Evolutionary conservation across 2,113 vertebrate species (phyloP).

Genomic region (Sclerurus mexicanus): DNA sequence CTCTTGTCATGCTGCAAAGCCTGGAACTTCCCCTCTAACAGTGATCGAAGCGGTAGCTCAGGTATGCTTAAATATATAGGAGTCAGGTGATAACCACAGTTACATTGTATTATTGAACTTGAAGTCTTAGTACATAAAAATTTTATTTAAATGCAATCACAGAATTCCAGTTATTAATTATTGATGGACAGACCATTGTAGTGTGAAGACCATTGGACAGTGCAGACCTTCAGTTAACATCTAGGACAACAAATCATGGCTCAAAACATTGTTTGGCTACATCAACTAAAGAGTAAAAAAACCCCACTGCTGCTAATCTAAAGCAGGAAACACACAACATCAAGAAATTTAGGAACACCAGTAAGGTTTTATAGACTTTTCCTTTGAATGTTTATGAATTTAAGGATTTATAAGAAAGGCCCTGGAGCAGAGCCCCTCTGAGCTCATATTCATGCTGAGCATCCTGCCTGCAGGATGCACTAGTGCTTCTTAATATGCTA

Average conservation of each 20-base stretch:
- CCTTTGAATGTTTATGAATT: neutral
- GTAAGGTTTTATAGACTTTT: neutral
- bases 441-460: neutral
- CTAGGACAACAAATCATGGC: neutral
- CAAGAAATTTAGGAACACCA: neutral
- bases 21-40: neutral
- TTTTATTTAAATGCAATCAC: neutral
- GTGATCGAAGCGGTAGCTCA: fast-evolving
- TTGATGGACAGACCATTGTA: neutral
- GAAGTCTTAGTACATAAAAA: neutral
- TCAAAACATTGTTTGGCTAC: neutral
- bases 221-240: neutral
- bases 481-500: neutral
- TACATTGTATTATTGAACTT: neutral
- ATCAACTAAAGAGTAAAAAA: neutral
- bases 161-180: neutral
- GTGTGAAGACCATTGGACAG: neutral
- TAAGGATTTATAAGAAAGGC: neutral
- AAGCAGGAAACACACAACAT: neutral
- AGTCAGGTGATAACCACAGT: neutral
- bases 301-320: neutral
- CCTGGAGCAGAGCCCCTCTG: neutral
- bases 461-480: fast-evolving
- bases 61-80: neutral
- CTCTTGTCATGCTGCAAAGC: neutral